phyloP scores from a whole-genome alignment of 2,888 invertebrate species.

The Scaptomyza tumidula region DNA sequence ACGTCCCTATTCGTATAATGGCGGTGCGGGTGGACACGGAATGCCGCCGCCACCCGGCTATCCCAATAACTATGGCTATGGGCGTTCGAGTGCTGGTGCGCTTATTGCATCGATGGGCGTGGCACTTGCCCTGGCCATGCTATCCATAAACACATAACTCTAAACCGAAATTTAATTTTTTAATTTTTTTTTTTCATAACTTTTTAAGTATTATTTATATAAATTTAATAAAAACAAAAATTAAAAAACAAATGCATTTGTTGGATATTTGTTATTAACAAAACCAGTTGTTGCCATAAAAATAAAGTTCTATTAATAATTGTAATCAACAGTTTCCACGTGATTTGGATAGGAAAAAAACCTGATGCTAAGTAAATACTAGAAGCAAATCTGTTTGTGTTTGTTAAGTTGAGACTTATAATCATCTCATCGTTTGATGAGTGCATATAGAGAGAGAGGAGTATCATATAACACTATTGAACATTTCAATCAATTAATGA shows the following conservation, averaged over 20 bases:
- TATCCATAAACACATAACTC: slow-evolving; percentile 28
- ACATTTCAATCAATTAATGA: slow-evolving; percentile 1
- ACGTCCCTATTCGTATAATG: slow-evolving; percentile 66
- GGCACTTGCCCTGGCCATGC: slow-evolving; percentile 35
- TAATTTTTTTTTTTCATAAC: slow-evolving; percentile 41
- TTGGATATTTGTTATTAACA: background rate
- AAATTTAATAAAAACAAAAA: background rate
- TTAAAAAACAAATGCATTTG: background rate
- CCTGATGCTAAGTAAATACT: background rate
- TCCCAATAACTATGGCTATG: slow-evolving; percentile 42
- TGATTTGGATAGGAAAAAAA: background rate
- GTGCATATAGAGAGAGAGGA: background rate
- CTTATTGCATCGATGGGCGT: slow-evolving; percentile 20
- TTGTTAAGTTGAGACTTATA: background rate
- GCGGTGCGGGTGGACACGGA: slow-evolving; percentile 39
- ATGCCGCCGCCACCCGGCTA: slow-evolving; percentile 46
- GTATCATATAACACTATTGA: slow-evolving; percentile 8
- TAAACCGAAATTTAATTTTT: background rate
- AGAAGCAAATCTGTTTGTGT: background rate
- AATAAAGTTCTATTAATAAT: background rate
- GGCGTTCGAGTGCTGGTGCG: slow-evolving; percentile 11
- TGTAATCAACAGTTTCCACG: slow-evolving; percentile 4
- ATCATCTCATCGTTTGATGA: background rate
- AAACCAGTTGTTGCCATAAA: background rate
- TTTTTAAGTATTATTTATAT: slow-evolving; percentile 67